Base-by-base conservation (phyloP, 2,113 vertebrate genomes). In the Austrofundulus limnaeus region DNA sequence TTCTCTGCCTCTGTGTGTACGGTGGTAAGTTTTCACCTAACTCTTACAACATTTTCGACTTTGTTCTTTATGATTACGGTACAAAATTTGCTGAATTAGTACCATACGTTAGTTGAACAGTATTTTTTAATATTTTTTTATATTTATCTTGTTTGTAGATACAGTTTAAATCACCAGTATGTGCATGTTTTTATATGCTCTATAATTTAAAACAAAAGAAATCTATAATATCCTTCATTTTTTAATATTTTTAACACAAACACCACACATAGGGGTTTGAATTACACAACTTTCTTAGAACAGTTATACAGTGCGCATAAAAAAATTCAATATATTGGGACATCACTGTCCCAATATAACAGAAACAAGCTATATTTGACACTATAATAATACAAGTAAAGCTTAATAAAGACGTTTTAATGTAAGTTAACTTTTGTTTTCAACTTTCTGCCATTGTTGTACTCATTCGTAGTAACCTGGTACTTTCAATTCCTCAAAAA, bases 1-100 rank as follows among this genome's bases (percentile, higher is more conserved):
- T 17, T 7, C 6, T 39, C 42, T 20, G 25, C 68, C 46, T 67
- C 48, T 0, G n/a, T 11, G 4, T 24, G 58, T 14, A 16, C 46
- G 43, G 41, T 75, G 82, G 87, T 89, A 70, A 80, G 85, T 81
- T 45, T 42, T 54, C 11, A 61, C 24, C 15, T 25, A 19, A n/a
- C 11, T 58, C 37, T 24, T 20, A 15, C 17, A 52, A 6, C 21
- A 11, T 2, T 58, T 55, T 24, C 1, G 19, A n/a, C 8, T 2
- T 50, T 54, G 8, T 47, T 15, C 19, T 31, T 4, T 13, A 2
- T 2, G 0, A 25, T 60, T 10, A 12, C 1, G 14, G 4, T 23
- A 13, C 14, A 31, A 17, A 20, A 19, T 8, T 13, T 23, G 10
- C 12, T 3, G n/a, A 46, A 3, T 2, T 3, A 23, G 1, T 3